phyloP scores from a whole-genome alignment of 2,113 vertebrate genomes.

The Formicarius rufipectus region DNA sequence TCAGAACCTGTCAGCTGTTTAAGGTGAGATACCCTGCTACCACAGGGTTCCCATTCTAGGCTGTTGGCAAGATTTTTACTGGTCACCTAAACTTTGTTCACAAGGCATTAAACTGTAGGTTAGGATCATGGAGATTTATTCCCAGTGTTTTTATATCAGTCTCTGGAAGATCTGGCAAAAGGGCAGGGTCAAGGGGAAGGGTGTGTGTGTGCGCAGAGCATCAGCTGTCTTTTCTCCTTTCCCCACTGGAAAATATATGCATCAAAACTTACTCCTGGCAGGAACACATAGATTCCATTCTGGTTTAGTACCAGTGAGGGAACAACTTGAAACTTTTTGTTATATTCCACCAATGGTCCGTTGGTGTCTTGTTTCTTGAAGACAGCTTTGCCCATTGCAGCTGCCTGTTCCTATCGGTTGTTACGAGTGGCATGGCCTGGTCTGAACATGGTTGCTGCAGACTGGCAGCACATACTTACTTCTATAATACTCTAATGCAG shows the following conservation, averaged over 20 bases:
- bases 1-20: not conserved
- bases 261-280: not conserved
- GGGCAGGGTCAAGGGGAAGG: not conserved
- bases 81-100: not conserved
- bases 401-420: not conserved
- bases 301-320: not conserved
- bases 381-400: not conserved
- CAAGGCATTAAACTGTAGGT: not conserved
- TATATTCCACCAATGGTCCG: not conserved
- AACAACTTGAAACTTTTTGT: not conserved
- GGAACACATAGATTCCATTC: not conserved
- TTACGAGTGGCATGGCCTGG: not conserved
- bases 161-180: not conserved
- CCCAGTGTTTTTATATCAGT: rapidly evolving
- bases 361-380: not conserved
- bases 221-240: not conserved
- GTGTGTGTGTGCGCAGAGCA: not conserved
- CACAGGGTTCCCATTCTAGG: rapidly evolving
- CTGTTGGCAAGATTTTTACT: not conserved
- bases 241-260: not conserved
- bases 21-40: not conserved
- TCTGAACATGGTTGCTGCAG: rapidly evolving
- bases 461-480: not conserved
- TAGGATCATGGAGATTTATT: not conserved
- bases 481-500: not conserved